phyloP scores from a whole-genome alignment of 2,797 vertebrate genomes.

The Centroberyx gerrardi region DNA sequence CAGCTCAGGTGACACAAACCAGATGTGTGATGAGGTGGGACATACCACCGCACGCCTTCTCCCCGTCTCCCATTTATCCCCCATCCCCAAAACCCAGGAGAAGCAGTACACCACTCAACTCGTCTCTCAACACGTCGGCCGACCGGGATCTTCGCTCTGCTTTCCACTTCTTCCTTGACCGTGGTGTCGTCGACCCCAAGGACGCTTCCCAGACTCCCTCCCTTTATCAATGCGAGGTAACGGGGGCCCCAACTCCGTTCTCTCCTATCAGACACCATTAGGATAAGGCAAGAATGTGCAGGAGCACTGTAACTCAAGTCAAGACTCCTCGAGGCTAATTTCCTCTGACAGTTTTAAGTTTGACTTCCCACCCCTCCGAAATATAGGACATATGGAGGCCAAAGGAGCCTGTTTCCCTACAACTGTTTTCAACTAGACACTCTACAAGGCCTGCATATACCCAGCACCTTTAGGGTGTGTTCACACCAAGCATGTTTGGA shows the following conservation, averaged over 20 bases:
- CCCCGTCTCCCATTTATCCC: constrained; percentile 12
- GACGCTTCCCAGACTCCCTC: constrained; percentile 70
- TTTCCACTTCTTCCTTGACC: constrained; percentile 32
- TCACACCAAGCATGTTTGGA: not conserved
- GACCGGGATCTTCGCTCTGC: constrained; percentile 31
- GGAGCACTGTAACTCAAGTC: constrained; percentile 64
- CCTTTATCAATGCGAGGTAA: constrained; percentile 69
- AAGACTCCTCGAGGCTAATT: constrained; percentile 48
- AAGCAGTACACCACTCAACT: constrained; percentile 32
- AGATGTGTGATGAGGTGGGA: constrained; percentile 67
- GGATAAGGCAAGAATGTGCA: constrained; percentile 86
- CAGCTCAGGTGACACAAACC: constrained; percentile 59
- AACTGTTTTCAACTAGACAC: constrained; percentile 1
- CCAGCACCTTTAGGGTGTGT: not conserved
- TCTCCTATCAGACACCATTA: constrained; percentile 72
- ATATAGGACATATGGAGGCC: not conserved
- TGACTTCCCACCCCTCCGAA: constrained; percentile 16
- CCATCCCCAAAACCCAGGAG: constrained; percentile 26
- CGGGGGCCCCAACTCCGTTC: constrained; percentile 35
- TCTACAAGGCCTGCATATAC: not conserved
- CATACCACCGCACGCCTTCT: constrained; percentile 29
- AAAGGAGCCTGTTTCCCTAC: not conserved
- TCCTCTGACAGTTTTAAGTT: constrained; percentile 23
- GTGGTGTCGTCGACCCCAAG: constrained; percentile 54
- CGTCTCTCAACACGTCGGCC: constrained; percentile 48